Evolutionary conservation across 2,113 vertebrate species (phyloP), one percentile per base, ranked within the genome.

Genomic region (Ageneiosus marmoratus): DNA sequence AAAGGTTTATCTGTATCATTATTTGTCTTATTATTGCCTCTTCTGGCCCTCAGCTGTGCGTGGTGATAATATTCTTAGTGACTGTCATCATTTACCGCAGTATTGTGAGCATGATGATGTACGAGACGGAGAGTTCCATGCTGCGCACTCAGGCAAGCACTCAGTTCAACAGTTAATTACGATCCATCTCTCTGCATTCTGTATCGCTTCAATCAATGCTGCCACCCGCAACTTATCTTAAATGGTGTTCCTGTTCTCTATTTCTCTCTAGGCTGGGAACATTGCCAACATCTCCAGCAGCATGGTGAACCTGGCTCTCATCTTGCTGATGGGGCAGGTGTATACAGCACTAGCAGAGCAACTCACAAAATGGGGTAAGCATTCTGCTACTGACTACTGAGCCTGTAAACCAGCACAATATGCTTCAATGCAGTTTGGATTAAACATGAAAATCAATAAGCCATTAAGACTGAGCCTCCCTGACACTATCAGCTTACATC

Each of bases 351-450:
- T 95, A 86, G 95, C 95, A 0, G 93, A 95, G 85, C 92, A 94
- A 87, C 94, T 96, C 81, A 95, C 95, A 79, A 94, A 94, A 85
- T 94, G 93, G 94, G 93, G 94, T 95, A 90, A 91, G 91, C 81
- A 79, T 89, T 72, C 53, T 70, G 9, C 15, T 34, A 73, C 80
- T 88, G 62, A 74, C 83, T 63, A 72, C 50, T 22, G 24, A 50
- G 20, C 34, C 48, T 29, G 78, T 82, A 77, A 85, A 46, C 46
- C 60, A 80, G 63, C 48, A 50, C 74, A 51, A 29, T 9, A 32
- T 37, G 11, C 13, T 72, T 56, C 18, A n/a, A 56, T 81, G 82
- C 79, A 75, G 67, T 46, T 77, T 76, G 24, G 75, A 56, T 41
- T 41, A 73, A 34, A 62, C 73, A 56, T 81, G 9, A 63, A 72